phyloP scores from a whole-genome alignment of 2,888 invertebrate species.

The Synanthedon andrenaeformis region DNA sequence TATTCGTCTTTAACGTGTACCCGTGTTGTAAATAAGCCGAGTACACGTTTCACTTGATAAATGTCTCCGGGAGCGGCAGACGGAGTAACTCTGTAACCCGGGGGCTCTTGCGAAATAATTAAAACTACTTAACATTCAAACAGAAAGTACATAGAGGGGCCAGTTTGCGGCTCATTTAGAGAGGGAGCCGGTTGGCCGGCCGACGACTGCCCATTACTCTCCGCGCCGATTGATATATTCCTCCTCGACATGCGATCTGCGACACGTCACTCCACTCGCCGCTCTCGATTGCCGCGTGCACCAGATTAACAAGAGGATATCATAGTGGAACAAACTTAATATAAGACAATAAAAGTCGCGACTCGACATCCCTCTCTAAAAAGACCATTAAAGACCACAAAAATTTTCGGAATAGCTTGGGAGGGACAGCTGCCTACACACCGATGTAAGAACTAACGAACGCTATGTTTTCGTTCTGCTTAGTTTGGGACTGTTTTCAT shows the following conservation, averaged over 20 bases:
- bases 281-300: conserved; percentile 13
- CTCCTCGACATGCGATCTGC: conserved; percentile 60
- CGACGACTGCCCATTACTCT: conserved; percentile 50
- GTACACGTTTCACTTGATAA: conserved; percentile 35
- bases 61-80: conserved; percentile 36
- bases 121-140: conserved; percentile 68
- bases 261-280: conserved; percentile 51
- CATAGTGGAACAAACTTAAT: too few species aligned
- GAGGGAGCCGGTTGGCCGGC: conserved; percentile 7
- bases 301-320: conserved; percentile 5
- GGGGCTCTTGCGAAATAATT: conserved; percentile 60
- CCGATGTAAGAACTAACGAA: too few species aligned
- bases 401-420: too few species aligned
- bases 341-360: background rate
- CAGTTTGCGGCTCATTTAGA: conserved; percentile 37
- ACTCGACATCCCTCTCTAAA: too few species aligned
- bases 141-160: conserved; percentile 46
- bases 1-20: conserved; percentile 30
- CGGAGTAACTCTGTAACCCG: conserved; percentile 28
- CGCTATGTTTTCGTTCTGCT: too few species aligned
- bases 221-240: conserved; percentile 59
- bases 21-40: conserved; percentile 24
- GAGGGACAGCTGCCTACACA: too few species aligned
- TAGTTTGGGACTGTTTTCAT: too few species aligned
- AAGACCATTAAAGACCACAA: too few species aligned